Percentiles rank a stretch among this genome's conserved stretches.
These are phyloP conservation scores for Agonopterix subpropinquella DNA, from an alignment of 2,888 invertebrate genomes.

Conservation along the genomic window DNA sequence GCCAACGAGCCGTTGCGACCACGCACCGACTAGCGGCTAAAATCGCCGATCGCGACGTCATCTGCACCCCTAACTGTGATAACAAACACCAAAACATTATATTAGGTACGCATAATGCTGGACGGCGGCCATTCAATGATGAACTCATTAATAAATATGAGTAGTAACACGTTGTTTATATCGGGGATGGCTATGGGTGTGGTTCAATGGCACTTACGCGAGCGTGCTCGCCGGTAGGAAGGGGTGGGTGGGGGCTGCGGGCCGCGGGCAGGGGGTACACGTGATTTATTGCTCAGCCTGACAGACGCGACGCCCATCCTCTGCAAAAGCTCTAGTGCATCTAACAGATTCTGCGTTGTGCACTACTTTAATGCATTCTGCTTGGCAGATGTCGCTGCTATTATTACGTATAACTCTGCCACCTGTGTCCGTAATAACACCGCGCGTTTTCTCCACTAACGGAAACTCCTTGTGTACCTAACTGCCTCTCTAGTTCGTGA, in stretches of 20 bases:
- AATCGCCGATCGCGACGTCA: constrained; percentile 12
- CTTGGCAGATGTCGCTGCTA: too few species aligned
- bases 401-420: too few species aligned
- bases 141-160: background rate
- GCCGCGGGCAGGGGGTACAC: constrained; percentile 20
- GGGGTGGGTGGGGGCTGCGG: constrained; percentile 11
- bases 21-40: constrained; percentile 19
- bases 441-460: too few species aligned
- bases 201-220: constrained; percentile 37
- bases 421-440: too few species aligned
- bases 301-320: constrained; percentile 20
- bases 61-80: constrained; percentile 37
- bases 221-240: constrained; percentile 20
- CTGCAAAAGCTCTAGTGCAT: constrained; percentile 11
- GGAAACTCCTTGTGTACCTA: too few species aligned
- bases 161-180: constrained; percentile 16
- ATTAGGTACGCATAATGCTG: constrained; percentile 10
- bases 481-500: too few species aligned
- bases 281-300: constrained; percentile 22
- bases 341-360: constrained; percentile 36
- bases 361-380: too few species aligned
- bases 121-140: background rate
- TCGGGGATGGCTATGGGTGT: constrained; percentile 33
- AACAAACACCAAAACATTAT: constrained; percentile 36
- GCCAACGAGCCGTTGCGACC: constrained; percentile 33